These are phyloP conservation scores for Catocala fraxini DNA, from an alignment of 2,888 invertebrate species.

Conservation along the genomic window DNA sequence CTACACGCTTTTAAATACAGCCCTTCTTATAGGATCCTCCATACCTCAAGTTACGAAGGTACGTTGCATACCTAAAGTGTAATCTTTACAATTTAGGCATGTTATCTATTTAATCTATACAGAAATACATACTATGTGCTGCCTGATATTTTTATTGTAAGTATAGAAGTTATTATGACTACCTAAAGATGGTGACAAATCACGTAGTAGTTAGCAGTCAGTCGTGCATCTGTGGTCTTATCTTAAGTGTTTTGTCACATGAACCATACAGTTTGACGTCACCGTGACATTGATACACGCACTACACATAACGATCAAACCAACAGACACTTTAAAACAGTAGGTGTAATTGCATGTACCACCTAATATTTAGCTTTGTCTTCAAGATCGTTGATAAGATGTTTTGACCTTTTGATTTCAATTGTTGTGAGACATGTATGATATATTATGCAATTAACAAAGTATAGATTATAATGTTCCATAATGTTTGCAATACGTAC, in stretches of 20 bases:
- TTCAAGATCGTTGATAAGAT: background rate
- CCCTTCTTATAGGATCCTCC: no score
- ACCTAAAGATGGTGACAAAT: conserved; percentile 24
- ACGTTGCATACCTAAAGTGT: no score
- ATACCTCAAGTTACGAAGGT: no score
- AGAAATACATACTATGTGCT: no score
- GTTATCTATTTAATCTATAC: no score
- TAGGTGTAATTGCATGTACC: no score
- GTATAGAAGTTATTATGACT: no score
- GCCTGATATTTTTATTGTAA: no score
- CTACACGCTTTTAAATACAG: no score
- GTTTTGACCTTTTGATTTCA: background rate
- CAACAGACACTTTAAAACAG: background rate
- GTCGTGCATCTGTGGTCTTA: conserved; percentile 26
- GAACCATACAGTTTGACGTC: conserved; percentile 40
- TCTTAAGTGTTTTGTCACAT: conserved; percentile 29
- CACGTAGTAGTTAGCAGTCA: conserved; percentile 32
- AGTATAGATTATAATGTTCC: conserved; percentile 1
- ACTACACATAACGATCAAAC: conserved; percentile 14
- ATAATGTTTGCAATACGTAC: conserved; percentile 62
- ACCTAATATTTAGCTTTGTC: background rate
- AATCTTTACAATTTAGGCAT: no score
- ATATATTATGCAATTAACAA: conserved; percentile 6
- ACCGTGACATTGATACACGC: conserved; percentile 43
- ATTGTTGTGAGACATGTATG: background rate